Conservation (phyloP, 1,140 invertebrate species). For the Cydia amplana region DNA sequence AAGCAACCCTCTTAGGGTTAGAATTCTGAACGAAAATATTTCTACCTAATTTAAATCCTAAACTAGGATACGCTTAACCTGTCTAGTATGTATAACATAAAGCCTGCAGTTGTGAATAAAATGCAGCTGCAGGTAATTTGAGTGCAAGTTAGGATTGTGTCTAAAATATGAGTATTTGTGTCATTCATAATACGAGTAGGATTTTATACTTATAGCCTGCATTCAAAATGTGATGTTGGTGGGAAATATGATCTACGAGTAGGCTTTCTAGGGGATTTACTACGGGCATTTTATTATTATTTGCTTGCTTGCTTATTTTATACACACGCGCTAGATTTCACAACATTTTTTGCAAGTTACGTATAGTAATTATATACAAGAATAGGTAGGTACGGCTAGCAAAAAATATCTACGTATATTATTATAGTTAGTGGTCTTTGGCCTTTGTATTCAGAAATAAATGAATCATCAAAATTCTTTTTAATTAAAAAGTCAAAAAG, state of each 20-base stretch:
- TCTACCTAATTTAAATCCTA: not conserved
- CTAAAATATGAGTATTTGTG: conserved; percentile 23
- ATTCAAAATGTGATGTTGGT: not conserved
- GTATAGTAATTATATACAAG: no score
- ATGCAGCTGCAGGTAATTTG: conserved; percentile 12
- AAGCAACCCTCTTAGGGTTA: no score
- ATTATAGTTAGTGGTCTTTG: not conserved
- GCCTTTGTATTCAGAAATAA: not conserved
- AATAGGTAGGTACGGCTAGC: no score
- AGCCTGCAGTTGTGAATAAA: not conserved
- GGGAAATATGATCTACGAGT: no score
- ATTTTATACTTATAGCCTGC: not conserved
- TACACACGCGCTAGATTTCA: no score
- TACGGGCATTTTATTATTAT: no score
- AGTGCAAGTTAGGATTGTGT: conserved; percentile 8
- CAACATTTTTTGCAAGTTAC: no score
- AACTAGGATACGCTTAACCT: not conserved
- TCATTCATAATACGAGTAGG: not conserved
- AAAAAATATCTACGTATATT: no score
- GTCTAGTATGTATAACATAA: not conserved
- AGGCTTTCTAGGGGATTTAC: no score
- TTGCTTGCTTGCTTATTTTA: no score
- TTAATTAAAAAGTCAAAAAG: not conserved
- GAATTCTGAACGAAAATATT: no score
- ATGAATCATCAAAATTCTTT: not conserved